Evolutionary conservation across 2,888 invertebrate genomes (phyloP), one percentile per base, ranked within the genome.

Genomic region (Aphidius colemani): DNA sequence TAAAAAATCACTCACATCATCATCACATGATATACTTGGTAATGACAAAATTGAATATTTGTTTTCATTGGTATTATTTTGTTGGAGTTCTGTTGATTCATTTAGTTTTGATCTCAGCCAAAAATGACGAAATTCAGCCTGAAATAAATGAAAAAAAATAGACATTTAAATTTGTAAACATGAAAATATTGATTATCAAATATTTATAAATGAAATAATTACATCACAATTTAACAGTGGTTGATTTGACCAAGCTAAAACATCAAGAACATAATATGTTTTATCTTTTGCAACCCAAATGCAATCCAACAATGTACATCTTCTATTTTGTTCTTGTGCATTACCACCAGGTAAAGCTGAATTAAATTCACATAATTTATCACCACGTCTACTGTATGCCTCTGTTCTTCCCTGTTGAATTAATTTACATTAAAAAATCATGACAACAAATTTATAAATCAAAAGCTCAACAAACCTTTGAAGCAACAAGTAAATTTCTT

Each of bases 81-180:
- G 73, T 56, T 76, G 70, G 2, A 89, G 71, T 58, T 84, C 85
- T 2, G 84, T 79, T n/a, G 78, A 82, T 77, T 96, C 95, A 2
- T 84, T 79, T 46, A 95, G 83, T 76, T 94, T 91, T 0, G 89
- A 86, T 65, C 87, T 84, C 60, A 96, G 74, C 93, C 96, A 96
- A 80, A 87, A 96, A 74, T 93, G 89, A 49, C 97, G 86, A 77
- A 94, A 95, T 72, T 92, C 90, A 7, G 92, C 87, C 92, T 94
- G 84, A 67, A 86, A 85, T 69, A 71, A 70, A 11, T 11, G 1
- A 68, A 71, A 61, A 66, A 61, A 61, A 63, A 59, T 18, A 11
- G 13, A 53, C 9, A 40, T 64, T 61, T 18, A 10, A 44, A 1
- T 9, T 49, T 10, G 44, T 53, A 51, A 51, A 49, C 62, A 53